Percentiles rank a stretch among this genome's conserved stretches.
phyloP scores from a whole-genome alignment of 2,113 vertebrate genomes.

The Ictalurus punctatus region DNA sequence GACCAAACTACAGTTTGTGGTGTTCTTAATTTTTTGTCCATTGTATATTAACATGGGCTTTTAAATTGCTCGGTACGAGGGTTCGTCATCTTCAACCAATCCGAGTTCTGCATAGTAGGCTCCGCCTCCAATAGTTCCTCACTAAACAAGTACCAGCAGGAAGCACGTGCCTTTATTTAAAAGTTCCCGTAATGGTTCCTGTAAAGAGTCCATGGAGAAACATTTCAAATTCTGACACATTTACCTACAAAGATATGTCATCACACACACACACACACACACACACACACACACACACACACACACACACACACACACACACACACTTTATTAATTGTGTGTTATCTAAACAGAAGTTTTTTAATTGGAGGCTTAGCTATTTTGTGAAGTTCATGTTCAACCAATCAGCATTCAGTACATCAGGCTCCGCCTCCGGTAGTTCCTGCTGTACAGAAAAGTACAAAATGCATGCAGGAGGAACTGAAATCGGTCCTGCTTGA shows the following conservation, averaged over 20 bases:
- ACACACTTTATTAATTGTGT: not conserved
- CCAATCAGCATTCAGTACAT: not conserved
- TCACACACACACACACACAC: constrained; percentile 33
- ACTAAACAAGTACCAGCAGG: not conserved
- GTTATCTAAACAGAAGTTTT: not conserved
- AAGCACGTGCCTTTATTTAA: no score
- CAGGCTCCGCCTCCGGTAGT: not conserved
- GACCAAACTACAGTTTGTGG: no score
- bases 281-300: constrained; percentile 38
- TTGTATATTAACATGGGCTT: not conserved
- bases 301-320: constrained; percentile 34
- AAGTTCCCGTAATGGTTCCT: no score
- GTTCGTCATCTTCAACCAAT: not conserved
- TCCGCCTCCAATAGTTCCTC: not conserved
- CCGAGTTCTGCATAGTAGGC: not conserved
- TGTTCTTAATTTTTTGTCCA: no score
- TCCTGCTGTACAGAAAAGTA: not conserved
- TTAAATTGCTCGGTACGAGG: not conserved
- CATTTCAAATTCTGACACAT: not conserved
- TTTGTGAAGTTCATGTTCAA: not conserved
- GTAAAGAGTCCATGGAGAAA: no score
- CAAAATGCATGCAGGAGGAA: not conserved
- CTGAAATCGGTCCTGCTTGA: not conserved
- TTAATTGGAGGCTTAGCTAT: not conserved
- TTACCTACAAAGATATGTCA: not conserved